Evolutionary conservation across 2,797 vertebrate species (phyloP).

Genomic region (Manis javanica): DNA sequence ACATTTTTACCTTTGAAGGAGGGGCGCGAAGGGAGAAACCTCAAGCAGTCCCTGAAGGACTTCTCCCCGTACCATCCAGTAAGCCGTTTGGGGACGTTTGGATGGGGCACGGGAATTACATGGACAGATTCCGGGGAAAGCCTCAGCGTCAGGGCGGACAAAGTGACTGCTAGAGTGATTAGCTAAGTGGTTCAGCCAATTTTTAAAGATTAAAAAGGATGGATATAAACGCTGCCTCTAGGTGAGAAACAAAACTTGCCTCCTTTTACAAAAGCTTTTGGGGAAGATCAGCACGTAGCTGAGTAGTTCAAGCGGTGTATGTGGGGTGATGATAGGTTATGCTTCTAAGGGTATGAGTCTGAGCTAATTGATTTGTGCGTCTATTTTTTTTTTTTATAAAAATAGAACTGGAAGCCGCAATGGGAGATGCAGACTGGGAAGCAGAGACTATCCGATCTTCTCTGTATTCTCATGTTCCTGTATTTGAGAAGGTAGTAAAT

Average conservation of each 20-base stretch:
- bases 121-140: not conserved
- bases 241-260: not conserved
- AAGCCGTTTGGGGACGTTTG: not conserved
- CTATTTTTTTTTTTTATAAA: too few relatives aligned
- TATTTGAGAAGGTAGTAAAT: slow-evolving; percentile 75
- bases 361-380: not conserved
- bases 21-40: not conserved
- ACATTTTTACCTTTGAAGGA: not conserved
- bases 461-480: not conserved
- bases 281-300: not conserved
- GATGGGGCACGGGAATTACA: not conserved
- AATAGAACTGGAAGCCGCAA: slow-evolving; percentile 50
- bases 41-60: not conserved
- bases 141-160: not conserved
- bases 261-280: not conserved
- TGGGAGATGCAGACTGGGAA: slow-evolving; percentile 83
- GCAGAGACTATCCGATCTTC: slow-evolving; percentile 64
- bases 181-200: not conserved
- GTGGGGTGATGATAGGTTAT: not conserved
- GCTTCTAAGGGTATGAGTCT: not conserved
- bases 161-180: not conserved
- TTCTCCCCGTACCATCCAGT: accelerated
- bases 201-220: slow-evolving; percentile 23
- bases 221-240: not conserved
- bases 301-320: not conserved